Base-by-base conservation (phyloP, 2,113 vertebrate species). In the Oncorhynchus gorbuscha region DNA sequence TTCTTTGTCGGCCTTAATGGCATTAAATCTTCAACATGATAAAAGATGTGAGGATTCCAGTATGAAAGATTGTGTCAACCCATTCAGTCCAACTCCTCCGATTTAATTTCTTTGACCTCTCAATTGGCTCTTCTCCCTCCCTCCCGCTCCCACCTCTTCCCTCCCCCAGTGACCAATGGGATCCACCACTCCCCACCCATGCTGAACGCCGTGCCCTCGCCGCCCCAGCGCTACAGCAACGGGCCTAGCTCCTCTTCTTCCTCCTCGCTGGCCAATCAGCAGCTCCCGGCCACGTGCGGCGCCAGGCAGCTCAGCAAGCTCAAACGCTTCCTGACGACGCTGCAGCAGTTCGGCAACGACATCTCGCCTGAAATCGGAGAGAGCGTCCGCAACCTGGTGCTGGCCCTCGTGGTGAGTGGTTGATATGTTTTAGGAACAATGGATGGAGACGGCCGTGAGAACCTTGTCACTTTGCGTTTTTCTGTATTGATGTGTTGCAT, bases 301-400 rank as follows among this genome's bases (percentile, higher is more conserved):
- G 98, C 97, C 26, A 94, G 98, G 74, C 98, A 99, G 87, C 97
- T 99, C 82, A 99, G 97, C 94, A 99, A 99, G 88, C 93, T 99
- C 79, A 99, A 99, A 73, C 96, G 98, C 2, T 99, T 99, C 90
- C 96, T 99, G 77, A 99, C 98, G 24, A 99, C 98, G 58, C 91
- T 99, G 83, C 98, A 99, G 84, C 98, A 99, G 92, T 99, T 99
- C 22, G 98, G 98, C 90, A 99, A 97, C 3, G 98, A 99, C 90
- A 99, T 99, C 81, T 99, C 98, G 0, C 97, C 98, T 0, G 98
- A 99, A 93, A 99, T 99, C 1, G 98, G 98, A 72, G 98, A 99
- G 90, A 99, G 95, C 75, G 98, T 99, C 80, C 95, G 98, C 16
- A 98, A 93, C 77, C 94, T 99, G 0, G 98, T 99, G 2, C 92